Evolutionary conservation across 2,113 vertebrate genomes (phyloP).

Genomic region (Spea multiplicata): DNA sequence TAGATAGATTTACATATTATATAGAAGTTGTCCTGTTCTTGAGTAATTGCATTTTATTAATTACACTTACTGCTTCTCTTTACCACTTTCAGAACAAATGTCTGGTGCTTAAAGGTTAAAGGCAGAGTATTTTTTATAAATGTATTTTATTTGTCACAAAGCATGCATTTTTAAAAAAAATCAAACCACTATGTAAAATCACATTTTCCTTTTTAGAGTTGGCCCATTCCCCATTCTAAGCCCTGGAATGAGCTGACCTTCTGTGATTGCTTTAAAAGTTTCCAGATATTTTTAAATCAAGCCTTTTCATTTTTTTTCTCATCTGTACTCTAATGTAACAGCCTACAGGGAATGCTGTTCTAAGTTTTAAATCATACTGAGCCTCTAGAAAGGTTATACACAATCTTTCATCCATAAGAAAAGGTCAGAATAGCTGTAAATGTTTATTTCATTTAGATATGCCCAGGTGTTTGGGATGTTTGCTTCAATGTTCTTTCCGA

Average conservation of each 20-base stretch:
- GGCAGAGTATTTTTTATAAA: no score
- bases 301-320: slow-evolving; percentile 46
- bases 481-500: slow-evolving; percentile 45
- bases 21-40: no score
- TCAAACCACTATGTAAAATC: no score
- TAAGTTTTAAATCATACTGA: slow-evolving; percentile 57
- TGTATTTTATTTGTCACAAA: neutral
- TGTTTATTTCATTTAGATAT: slow-evolving; percentile 56
- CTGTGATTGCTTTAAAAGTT: slow-evolving; percentile 60
- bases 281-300: slow-evolving; percentile 55
- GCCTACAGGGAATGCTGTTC: slow-evolving; percentile 59
- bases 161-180: slow-evolving; percentile 1
- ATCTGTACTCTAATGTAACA: slow-evolving; percentile 59
- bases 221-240: slow-evolving; percentile 4
- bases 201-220: slow-evolving; percentile 10
- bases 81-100: no score
- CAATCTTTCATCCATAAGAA: slow-evolving; percentile 56
- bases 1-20: no score
- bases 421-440: slow-evolving; percentile 68
- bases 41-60: no score
- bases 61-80: no score
- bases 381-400: slow-evolving; percentile 61
- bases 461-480: slow-evolving; percentile 49
- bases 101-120: no score
- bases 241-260: slow-evolving; percentile 59